phyloP scores from a whole-genome alignment of 2,888 invertebrate genomes.

The Mesopsocus fuscifrons region DNA sequence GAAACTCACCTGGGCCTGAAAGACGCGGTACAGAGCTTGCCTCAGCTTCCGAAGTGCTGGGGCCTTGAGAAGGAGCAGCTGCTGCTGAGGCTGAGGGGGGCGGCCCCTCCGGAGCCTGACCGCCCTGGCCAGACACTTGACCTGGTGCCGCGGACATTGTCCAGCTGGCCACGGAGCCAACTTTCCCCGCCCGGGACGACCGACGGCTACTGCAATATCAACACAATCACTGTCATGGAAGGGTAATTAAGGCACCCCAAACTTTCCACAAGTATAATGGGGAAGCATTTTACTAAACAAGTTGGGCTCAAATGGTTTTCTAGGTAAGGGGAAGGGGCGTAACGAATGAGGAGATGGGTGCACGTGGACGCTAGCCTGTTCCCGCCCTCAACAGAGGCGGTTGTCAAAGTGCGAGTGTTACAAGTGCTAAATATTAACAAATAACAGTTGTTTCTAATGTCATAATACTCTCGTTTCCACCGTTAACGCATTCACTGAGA shows the following conservation, averaged over 20 bases:
- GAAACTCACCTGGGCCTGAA: neutral
- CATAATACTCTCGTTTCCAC: too few relatives aligned
- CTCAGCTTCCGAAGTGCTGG: neutral
- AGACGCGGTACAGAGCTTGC: neutral
- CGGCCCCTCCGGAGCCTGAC: slow-evolving; percentile 23
- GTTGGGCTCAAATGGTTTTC: too few relatives aligned
- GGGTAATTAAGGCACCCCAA: too few relatives aligned
- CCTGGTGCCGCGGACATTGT: slow-evolving; percentile 16
- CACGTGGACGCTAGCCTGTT: too few relatives aligned
- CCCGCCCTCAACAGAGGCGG: too few relatives aligned
- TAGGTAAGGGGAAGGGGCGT: too few relatives aligned
- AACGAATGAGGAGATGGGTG: too few relatives aligned
- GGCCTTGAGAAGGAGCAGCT: slow-evolving; percentile 12
- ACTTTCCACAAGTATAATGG: slow-evolving; percentile 14
- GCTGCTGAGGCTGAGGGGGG: slow-evolving; percentile 13
- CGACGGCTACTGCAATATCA: slow-evolving; percentile 25
- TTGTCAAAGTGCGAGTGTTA: too few relatives aligned
- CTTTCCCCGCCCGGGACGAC: slow-evolving; percentile 27
- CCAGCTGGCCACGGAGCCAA: slow-evolving; percentile 18
- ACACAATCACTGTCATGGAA: slow-evolving; percentile 29
- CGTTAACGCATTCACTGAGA: too few relatives aligned
- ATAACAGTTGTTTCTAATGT: too few relatives aligned
- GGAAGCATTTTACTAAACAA: too few relatives aligned
- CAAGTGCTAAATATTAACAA: too few relatives aligned
- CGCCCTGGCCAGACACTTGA: slow-evolving; percentile 13